These are phyloP conservation scores for Phaethornis superciliosus DNA, from an alignment of 2,113 vertebrate genomes.

Conservation along the genomic window DNA sequence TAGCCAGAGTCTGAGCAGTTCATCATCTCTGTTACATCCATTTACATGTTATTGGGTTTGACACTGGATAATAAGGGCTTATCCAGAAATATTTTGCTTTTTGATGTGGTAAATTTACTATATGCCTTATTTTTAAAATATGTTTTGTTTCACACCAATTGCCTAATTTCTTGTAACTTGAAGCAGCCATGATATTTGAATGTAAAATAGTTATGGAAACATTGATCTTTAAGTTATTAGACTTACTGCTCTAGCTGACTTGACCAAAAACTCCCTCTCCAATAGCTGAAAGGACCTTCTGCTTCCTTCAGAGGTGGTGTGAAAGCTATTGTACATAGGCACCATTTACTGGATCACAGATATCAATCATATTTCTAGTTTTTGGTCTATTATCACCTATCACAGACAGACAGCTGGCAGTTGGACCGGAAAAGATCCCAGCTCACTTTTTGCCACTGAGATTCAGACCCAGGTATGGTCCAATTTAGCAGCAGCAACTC, in stretches of 20 bases:
- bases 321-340: neutral
- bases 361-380: neutral
- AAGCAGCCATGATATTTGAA: neutral
- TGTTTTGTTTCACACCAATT: neutral
- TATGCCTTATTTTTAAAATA: neutral
- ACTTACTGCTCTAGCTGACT: neutral
- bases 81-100: conserved; percentile 4
- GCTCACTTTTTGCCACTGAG: neutral
- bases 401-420: neutral
- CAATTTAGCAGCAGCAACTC: neutral
- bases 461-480: neutral
- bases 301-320: neutral
- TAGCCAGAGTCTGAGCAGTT: conserved; percentile 10
- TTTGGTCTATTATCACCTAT: neutral
- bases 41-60: neutral
- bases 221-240: neutral
- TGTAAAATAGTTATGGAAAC: neutral
- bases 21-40: neutral
- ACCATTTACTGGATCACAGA: neutral
- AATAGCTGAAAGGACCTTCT: neutral
- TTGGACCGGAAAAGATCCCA: neutral
- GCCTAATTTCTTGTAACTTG: neutral
- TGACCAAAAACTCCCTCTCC: neutral
- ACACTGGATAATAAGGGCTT: neutral
- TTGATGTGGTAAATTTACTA: neutral